phyloP scores from a whole-genome alignment of 2,113 vertebrate species.

The Ia io region DNA sequence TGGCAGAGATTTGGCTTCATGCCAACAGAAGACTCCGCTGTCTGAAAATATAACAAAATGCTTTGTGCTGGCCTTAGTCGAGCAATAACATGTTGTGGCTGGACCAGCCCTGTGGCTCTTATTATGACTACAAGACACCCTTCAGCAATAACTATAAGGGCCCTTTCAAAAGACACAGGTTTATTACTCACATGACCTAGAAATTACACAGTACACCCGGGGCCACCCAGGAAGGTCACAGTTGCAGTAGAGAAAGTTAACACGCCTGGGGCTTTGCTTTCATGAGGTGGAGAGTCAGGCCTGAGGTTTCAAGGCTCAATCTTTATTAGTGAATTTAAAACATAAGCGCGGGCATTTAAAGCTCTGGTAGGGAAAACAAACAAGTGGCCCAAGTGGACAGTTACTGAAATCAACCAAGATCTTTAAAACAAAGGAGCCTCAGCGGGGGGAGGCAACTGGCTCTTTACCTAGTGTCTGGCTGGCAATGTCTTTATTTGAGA shows the following conservation, averaged over 20 bases:
- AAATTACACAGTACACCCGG: background rate
- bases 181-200: background rate
- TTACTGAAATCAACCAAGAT: background rate
- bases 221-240: background rate
- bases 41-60: background rate
- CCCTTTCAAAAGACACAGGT: background rate
- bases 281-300: no score
- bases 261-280: background rate
- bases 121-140: background rate
- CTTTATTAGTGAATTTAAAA: background rate
- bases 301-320: background rate
- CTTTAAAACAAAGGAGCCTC: background rate
- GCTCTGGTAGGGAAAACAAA: background rate
- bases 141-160: background rate
- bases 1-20: background rate
- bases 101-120: background rate
- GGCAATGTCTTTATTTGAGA: background rate
- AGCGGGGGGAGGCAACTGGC: background rate
- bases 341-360: background rate
- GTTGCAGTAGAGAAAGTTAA: background rate
- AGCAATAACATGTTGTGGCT: background rate
- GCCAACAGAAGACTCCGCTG: background rate
- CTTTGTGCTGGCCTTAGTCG: background rate
- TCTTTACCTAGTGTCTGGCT: background rate
- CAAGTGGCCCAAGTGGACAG: background rate